Evolutionary conservation across 1,140 invertebrate species (phyloP).

Genomic region (Atta colombica): DNA sequence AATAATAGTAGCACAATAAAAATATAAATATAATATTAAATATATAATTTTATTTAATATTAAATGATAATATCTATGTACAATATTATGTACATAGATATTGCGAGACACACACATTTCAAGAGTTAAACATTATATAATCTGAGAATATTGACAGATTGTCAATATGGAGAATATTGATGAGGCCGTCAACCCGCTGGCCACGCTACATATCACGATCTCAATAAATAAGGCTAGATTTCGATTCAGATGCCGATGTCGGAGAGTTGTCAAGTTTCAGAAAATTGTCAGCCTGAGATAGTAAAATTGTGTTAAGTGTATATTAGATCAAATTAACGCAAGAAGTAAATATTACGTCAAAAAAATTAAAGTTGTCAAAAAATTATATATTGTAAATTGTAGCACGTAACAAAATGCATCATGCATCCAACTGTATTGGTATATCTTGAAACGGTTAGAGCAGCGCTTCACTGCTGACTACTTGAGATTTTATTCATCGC

Average conservation of each 20-base stretch:
- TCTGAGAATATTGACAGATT: slow-evolving; percentile 32
- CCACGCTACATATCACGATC: neutral
- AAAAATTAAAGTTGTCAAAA: neutral
- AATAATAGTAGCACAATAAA: neutral
- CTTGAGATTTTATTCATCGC: slow-evolving; percentile 45
- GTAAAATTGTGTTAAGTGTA: neutral
- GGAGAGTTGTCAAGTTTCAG: neutral
- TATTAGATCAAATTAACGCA: neutral
- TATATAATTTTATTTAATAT: too few species aligned
- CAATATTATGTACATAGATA: too few species aligned
- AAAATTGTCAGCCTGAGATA: neutral
- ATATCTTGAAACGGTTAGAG: slow-evolving; percentile 22
- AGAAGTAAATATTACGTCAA: neutral
- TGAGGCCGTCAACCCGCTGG: neutral
- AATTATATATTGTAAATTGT: neutral
- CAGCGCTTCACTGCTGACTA: slow-evolving; percentile 30
- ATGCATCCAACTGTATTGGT: neutral
- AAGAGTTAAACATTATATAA: slow-evolving; percentile 12
- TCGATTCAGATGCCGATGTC: slow-evolving; percentile 1
- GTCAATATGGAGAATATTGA: slow-evolving; percentile 44
- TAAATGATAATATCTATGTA: too few species aligned
- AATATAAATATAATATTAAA: neutral
- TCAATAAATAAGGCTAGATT: slow-evolving; percentile 24
- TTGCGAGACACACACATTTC: neutral
- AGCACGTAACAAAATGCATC: neutral